phyloP scores from a whole-genome alignment of 2,888 invertebrate species.

The Cephus pygmeus region DNA sequence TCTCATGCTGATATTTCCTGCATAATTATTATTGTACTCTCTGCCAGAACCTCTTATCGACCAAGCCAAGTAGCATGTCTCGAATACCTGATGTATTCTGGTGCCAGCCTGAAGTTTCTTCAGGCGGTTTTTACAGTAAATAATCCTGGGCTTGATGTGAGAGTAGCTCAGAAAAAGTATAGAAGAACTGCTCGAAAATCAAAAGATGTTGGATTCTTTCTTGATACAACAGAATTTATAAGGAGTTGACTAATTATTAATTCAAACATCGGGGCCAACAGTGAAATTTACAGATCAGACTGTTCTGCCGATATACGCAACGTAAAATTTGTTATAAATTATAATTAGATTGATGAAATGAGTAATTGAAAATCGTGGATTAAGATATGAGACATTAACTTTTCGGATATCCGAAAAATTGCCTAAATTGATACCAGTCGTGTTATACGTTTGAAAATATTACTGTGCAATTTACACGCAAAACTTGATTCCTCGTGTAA shows the following conservation, averaged over 20 bases:
- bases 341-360: not conserved
- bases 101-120: conserved; percentile 13
- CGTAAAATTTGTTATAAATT: not conserved
- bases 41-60: conserved; percentile 47
- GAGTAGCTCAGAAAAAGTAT: not conserved
- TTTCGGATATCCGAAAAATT: not conserved
- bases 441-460: not conserved
- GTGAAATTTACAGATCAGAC: not conserved
- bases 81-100: conserved; percentile 41
- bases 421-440: too few species aligned
- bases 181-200: too few species aligned
- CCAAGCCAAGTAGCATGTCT: conserved; percentile 38
- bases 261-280: not conserved
- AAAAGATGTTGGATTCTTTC: not conserved
- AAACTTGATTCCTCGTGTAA: not conserved
- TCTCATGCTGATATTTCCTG: conserved; percentile 50
- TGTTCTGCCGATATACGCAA: not conserved
- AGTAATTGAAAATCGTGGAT: not conserved
- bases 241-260: not conserved
- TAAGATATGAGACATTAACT: too few species aligned
- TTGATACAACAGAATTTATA: not conserved
- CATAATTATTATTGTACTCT: conserved; percentile 54
- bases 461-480: not conserved
- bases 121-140: not conserved
- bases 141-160: not conserved